Evolutionary conservation across 2,797 vertebrate species (phyloP), one percentile per base, ranked within the genome.

Genomic region (Gambelia wislizenii): DNA sequence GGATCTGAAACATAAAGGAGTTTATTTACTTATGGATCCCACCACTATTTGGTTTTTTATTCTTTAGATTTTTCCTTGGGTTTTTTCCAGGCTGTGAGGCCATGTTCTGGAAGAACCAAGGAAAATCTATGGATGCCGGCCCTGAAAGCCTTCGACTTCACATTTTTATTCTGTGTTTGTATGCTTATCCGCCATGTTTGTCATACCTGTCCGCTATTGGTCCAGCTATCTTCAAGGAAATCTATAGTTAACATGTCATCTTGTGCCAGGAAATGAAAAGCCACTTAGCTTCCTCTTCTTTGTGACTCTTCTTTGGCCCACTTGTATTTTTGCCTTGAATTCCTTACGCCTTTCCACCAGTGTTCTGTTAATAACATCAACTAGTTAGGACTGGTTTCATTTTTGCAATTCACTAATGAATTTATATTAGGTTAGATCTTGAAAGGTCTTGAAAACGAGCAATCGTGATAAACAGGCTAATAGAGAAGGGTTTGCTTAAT

Each of bases 401-500:
- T 96, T 96, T 87, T 95, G 92, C 82, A 92, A 89, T 94, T 96
- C 94, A 91, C 89, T 95, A 94, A 95, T 95, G 93, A 96, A 95
- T 95, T 92, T 92, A 93, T 90, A 89, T 95, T 94, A 54, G 84
- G 92, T 91, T 94, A 94, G 95, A 94, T 94, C 92, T 96, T 93
- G 92, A 83, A 89, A 2, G 5, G 95, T 93, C 93, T 96, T 94
- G 95, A 92, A 95, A 96, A 94, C 59, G 89, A 96, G 95, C 96
- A 97, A 96, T 96, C 96, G 87, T 84, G 9, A 95, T 91, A 93
- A 93, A 91, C 95, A 96, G 84, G 93, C 96, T 97, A 96, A 96
- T 96, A 95, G 96, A 96, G 91, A 94, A 91, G 85, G 85, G 83
- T 91, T 95, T 96, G 90, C 89, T 97, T 97, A 97, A 98, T 98